phyloP scores from a whole-genome alignment of 1,140 invertebrate species.

The Drosophila chauvacae region DNA sequence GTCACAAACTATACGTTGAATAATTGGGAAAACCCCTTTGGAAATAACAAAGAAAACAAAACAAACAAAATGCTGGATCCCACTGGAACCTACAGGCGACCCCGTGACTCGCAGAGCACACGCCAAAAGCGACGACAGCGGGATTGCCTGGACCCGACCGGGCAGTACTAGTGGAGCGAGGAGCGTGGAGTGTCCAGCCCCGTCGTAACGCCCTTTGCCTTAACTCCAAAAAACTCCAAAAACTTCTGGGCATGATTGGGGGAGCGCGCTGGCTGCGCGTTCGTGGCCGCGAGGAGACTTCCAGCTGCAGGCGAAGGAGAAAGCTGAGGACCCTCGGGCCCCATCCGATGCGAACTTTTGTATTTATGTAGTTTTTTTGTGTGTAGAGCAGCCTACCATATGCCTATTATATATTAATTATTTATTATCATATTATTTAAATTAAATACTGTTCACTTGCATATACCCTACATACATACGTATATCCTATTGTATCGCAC shows the following conservation, averaged over 20 bases:
- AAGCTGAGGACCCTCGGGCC: slow-evolving; percentile 42
- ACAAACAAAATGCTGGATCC: slow-evolving; percentile 69
- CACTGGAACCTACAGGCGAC: slow-evolving; percentile 79
- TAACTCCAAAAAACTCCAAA: slow-evolving; percentile 36
- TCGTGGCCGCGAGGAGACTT: slow-evolving; percentile 84
- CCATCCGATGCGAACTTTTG: slow-evolving; percentile 50
- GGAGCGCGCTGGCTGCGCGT: slow-evolving; percentile 79
- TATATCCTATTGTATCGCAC: slow-evolving; percentile 40
- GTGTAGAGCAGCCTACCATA: slow-evolving; percentile 40
- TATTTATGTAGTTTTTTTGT: slow-evolving; percentile 73
- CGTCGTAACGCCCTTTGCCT: slow-evolving; percentile 67
- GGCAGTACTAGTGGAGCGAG: slow-evolving; percentile 66
- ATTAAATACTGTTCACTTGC: slow-evolving; percentile 66
- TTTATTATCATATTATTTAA: slow-evolving; percentile 75
- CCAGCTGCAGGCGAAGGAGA: slow-evolving; percentile 83
- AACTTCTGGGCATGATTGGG: slow-evolving; percentile 71
- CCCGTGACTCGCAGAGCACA: slow-evolving; percentile 60
- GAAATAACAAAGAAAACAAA: slow-evolving; percentile 17
- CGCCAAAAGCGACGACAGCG: slow-evolving; percentile 63
- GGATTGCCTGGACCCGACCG: slow-evolving; percentile 73
- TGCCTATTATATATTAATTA: slow-evolving; percentile 63
- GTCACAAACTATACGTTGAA: neutral
- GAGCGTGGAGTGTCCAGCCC: neutral
- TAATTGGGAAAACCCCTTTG: neutral
- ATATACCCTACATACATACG: slow-evolving; percentile 44